Percentiles rank a stretch among this genome's conserved stretches.
Conservation (phyloP, 2,113 vertebrate genomes). For the Nanorana parkeri region DNA sequence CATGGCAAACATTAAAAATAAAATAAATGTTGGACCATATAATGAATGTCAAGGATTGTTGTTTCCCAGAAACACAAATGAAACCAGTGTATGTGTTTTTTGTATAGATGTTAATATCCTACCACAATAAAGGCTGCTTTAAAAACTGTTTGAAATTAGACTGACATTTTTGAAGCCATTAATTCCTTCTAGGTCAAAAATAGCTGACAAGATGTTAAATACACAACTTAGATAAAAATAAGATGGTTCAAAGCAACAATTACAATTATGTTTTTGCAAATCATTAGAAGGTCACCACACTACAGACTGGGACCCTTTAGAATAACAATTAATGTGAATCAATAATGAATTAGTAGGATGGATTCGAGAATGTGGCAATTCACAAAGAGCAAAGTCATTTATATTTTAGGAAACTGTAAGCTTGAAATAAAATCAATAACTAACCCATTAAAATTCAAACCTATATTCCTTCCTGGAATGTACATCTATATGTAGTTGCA, state of each 20-base stretch:
- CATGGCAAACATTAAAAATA: no score
- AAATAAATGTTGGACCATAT: no score
- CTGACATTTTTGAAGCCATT: no score
- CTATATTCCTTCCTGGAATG: neutral
- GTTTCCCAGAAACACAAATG: no score
- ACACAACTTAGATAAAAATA: neutral
- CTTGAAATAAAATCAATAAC: constrained; percentile 3
- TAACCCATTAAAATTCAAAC: constrained; percentile 1
- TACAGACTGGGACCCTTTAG: neutral
- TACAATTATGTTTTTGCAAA: constrained; percentile 2
- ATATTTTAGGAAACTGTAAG: constrained; percentile 18
- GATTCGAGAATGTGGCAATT: constrained; percentile 18
- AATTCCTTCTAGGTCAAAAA: no score
- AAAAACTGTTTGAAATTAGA: no score
- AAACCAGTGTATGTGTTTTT: no score
- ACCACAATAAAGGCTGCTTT: no score
- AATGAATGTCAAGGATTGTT: no score
- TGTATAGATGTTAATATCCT: no score
- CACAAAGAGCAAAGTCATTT: constrained; percentile 8
- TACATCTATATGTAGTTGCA: neutral
- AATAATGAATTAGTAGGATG: constrained; percentile 42
- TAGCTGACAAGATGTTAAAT: neutral
- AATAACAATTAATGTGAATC: constrained; percentile 42
- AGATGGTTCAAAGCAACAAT: neutral
- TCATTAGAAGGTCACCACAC: constrained; percentile 32